Percentiles rank a stretch among this genome's conserved stretches.
phyloP scores from a whole-genome alignment of 2,113 vertebrate species.

The Sphaerodactylus townsendi region DNA sequence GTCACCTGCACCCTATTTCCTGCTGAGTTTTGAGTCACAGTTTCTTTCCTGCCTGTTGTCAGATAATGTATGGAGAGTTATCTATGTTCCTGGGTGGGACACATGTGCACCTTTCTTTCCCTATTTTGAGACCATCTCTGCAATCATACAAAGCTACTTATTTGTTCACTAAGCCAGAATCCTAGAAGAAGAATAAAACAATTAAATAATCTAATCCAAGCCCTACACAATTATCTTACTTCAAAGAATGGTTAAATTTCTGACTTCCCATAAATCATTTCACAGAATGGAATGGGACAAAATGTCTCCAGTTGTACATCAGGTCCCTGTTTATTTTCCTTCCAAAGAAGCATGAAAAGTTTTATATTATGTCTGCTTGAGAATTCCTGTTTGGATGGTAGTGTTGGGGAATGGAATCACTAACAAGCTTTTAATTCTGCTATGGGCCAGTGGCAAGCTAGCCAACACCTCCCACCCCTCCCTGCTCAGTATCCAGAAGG shows the following conservation, averaged over 20 bases:
- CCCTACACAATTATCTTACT: background rate
- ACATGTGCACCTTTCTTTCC: no score
- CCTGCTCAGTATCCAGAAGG: slow-evolving; percentile 29
- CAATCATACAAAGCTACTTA: background rate
- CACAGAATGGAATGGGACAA: background rate
- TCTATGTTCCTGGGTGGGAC: no score
- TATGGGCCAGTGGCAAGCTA: slow-evolving; percentile 12
- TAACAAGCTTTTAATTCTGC: background rate
- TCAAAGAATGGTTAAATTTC: background rate
- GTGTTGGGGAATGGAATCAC: background rate
- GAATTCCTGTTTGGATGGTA: background rate
- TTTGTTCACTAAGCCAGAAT: background rate
- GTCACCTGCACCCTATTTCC: no score
- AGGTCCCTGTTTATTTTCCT: background rate
- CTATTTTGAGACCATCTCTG: background rate
- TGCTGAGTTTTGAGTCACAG: no score
- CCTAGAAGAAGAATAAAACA: background rate
- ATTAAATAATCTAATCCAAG: background rate
- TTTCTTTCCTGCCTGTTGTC: no score
- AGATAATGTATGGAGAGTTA: no score
- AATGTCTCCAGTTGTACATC: slow-evolving; percentile 1
- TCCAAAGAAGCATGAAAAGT: background rate
- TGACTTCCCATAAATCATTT: slow-evolving; percentile 5
- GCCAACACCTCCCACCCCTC: background rate
- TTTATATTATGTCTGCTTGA: background rate